phyloP scores from a whole-genome alignment of 2,888 invertebrate species.

The Drosophila vallismaia region DNA sequence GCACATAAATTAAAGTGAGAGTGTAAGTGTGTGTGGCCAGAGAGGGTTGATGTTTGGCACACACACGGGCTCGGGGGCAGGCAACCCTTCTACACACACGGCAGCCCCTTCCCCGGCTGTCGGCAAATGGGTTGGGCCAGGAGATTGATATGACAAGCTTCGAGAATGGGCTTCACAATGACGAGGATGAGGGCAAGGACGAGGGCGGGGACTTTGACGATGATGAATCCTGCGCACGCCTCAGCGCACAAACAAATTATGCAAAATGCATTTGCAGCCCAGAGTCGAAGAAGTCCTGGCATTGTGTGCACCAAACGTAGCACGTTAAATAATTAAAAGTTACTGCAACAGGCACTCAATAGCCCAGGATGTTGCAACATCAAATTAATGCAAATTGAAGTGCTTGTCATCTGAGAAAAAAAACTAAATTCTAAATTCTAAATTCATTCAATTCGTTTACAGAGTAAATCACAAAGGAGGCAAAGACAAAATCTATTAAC shows the following conservation, averaged over 20 bases:
- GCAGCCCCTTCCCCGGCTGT: conserved; percentile 25
- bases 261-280: conserved; percentile 70
- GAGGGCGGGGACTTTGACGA: conserved; percentile 13
- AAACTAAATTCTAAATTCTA: not conserved
- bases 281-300: conserved; percentile 11
- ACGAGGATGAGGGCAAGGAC: not conserved
- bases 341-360: conserved; percentile 33
- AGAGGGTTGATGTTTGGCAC: conserved; percentile 43
- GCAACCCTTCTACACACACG: conserved; percentile 23
- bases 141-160: conserved; percentile 38
- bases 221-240: conserved; percentile 56
- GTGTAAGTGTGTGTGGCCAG: conserved; percentile 54
- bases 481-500: conserved; percentile 30
- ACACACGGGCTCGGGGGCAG: conserved; percentile 21
- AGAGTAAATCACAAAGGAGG: not conserved
- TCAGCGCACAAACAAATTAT: conserved; percentile 75
- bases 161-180: conserved; percentile 1
- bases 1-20: conserved; percentile 76
- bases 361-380: not conserved
- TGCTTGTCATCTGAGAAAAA: not conserved
- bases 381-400: not conserved
- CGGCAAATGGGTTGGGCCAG: conserved; percentile 39
- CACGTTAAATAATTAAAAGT: conserved; percentile 70
- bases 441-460: too few relatives aligned
- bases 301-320: conserved; percentile 45